These are phyloP conservation scores for Gobius niger DNA, from an alignment of 2,113 vertebrate species.

Conservation along the genomic window DNA sequence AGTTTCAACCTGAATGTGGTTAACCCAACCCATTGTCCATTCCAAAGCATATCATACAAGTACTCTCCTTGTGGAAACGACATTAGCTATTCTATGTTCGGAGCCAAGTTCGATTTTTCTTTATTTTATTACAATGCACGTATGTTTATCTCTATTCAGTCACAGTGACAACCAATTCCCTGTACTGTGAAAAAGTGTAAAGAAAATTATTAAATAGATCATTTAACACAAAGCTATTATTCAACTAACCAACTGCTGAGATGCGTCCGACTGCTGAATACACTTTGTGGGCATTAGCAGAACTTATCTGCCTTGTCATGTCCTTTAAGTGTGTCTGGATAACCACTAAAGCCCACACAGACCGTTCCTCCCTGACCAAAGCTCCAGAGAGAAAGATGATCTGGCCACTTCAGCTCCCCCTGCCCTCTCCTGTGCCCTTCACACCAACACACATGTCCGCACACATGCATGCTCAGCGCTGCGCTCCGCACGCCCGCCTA, in stretches of 20 bases:
- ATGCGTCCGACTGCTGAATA: neutral
- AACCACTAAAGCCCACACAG: slow-evolving; percentile 34
- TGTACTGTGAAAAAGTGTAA: neutral
- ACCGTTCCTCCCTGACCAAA: slow-evolving; percentile 57
- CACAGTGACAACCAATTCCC: neutral
- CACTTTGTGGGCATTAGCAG: slow-evolving; percentile 26
- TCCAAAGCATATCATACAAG: slow-evolving; percentile 6
- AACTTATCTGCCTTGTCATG: slow-evolving; percentile 11
- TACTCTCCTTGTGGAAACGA: neutral
- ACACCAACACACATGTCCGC: slow-evolving; percentile 52
- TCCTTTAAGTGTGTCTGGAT: slow-evolving; percentile 20
- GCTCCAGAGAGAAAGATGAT: slow-evolving; percentile 74
- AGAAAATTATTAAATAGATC: neutral
- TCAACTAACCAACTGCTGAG: neutral
- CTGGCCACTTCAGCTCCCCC: slow-evolving; percentile 64
- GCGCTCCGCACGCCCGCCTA: slow-evolving; percentile 67
- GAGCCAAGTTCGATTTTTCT: neutral
- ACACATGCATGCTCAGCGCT: slow-evolving; percentile 38
- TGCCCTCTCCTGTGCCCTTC: slow-evolving; percentile 75
- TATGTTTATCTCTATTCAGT: neutral
- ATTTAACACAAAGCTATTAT: neutral
- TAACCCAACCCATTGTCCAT: slow-evolving; percentile 9
- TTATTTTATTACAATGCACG: neutral
- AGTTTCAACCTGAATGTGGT: slow-evolving; percentile 39
- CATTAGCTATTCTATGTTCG: neutral